phyloP scores from a whole-genome alignment of 1,140 invertebrate species.

The Calliopsis andreniformis region DNA sequence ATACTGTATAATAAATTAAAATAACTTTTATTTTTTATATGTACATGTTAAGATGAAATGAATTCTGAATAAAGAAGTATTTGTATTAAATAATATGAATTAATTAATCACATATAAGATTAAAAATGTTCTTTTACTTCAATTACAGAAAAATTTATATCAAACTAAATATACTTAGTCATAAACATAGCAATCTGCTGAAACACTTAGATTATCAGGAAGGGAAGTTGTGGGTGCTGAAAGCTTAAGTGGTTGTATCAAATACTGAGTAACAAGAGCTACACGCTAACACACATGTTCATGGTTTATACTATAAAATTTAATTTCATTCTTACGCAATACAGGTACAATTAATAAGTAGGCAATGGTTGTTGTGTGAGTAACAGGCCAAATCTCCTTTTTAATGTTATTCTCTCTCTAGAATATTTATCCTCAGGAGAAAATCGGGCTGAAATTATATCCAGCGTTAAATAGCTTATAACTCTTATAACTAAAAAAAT shows the following conservation, averaged over 20 bases:
- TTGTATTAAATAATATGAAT: conserved; percentile 42
- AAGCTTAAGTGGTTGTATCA: not conserved
- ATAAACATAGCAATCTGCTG: not conserved
- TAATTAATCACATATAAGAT: not conserved
- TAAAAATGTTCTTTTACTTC: conserved; percentile 2
- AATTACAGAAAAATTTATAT: not conserved
- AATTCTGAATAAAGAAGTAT: conserved; percentile 48
- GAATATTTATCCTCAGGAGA: conserved; percentile 98
- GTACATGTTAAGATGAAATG: conserved; percentile 36
- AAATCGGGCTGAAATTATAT: conserved; percentile 89
- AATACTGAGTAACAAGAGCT: too few species aligned
- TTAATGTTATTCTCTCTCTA: conserved; percentile 92
- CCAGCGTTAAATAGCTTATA: conserved; percentile 29
- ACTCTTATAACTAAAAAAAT: not conserved
- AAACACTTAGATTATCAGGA: conserved; percentile 27
- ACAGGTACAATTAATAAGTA: conserved; percentile 76
- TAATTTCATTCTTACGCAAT: not conserved
- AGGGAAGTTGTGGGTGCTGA: conserved; percentile 32
- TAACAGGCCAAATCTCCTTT: conserved; percentile 94
- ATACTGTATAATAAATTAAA: conserved; percentile 44
- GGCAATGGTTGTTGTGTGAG: conserved; percentile 92
- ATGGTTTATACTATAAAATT: not conserved
- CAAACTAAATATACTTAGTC: not conserved
- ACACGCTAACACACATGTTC: not conserved
- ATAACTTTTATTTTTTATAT: conserved; percentile 62